Evolutionary conservation across 2,888 invertebrate species (phyloP).

Genomic region (Troides helena): DNA sequence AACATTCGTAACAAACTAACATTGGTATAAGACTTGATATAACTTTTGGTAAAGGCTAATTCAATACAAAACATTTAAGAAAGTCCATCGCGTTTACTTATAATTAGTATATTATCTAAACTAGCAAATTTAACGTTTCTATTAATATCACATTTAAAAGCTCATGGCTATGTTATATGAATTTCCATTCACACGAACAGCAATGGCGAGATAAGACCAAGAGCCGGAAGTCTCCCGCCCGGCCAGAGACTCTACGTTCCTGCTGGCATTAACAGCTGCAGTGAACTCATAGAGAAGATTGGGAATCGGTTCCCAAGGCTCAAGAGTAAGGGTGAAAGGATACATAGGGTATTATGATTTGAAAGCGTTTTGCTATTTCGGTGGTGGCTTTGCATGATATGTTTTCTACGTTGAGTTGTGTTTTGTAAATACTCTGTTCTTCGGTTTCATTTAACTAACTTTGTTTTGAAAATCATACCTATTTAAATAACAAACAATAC

Average conservation of each 20-base stretch:
- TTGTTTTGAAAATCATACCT: neutral
- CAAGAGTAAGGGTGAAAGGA: slow-evolving; percentile 78
- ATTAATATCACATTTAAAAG: slow-evolving; percentile 5
- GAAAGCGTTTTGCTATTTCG: slow-evolving; percentile 20
- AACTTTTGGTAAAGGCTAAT: neutral
- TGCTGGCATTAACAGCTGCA: slow-evolving; percentile 47
- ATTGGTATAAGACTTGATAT: neutral
- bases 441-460: neutral
- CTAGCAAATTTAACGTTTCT: neutral
- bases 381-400: slow-evolving; percentile 28
- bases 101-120: too few species aligned
- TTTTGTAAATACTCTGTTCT: slow-evolving; percentile 24
- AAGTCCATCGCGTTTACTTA: too few species aligned
- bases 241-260: slow-evolving; percentile 45
- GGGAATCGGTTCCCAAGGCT: slow-evolving; percentile 71
- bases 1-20: neutral
- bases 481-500: neutral
- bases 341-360: slow-evolving; percentile 79
- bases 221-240: slow-evolving; percentile 68
- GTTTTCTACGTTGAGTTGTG: slow-evolving; percentile 1
- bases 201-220: slow-evolving; percentile 51
- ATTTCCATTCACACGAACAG: slow-evolving; percentile 37
- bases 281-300: slow-evolving; percentile 73
- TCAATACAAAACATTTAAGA: too few species aligned
- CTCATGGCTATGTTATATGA: neutral